Percentiles rank a stretch among this genome's conserved stretches.
Conservation (phyloP, 2,888 invertebrate genomes). For the Cephonodes hylas region DNA sequence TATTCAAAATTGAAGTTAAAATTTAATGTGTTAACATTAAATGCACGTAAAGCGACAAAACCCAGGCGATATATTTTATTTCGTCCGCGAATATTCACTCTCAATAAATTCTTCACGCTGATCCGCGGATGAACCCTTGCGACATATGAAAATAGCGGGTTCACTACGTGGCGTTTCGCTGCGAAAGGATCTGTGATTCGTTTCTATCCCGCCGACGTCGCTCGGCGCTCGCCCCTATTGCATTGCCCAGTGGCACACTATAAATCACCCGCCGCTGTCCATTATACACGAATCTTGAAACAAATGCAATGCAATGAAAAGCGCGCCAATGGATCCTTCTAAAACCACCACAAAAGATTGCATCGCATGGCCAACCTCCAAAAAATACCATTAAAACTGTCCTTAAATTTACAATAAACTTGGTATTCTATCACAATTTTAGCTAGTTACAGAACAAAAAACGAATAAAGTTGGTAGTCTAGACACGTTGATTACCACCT, state of each 20-base stretch:
- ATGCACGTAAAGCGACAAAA: constrained; percentile 26
- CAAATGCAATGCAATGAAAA: neutral
- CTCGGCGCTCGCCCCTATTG: constrained; percentile 29
- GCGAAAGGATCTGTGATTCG: constrained; percentile 49
- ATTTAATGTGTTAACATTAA: neutral
- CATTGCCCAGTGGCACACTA: constrained; percentile 46
- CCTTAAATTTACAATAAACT: neutral
- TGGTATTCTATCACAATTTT: neutral
- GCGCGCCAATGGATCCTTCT: neutral
- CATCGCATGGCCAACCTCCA: neutral
- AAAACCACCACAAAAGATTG: neutral
- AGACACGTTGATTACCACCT: constrained; percentile 22
- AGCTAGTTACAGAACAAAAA: neutral
- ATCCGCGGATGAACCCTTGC: constrained; percentile 63
- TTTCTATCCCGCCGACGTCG: constrained; percentile 33
- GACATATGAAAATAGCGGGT: constrained; percentile 68
- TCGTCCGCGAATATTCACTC: constrained; percentile 55
- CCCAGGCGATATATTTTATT: constrained; percentile 32
- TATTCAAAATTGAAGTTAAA: neutral
- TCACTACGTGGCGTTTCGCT: constrained; percentile 38
- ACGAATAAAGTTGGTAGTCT: constrained; percentile 16
- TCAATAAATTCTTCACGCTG: constrained; percentile 70
- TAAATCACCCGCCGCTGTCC: constrained; percentile 9
- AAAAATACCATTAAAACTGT: neutral
- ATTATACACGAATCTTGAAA: neutral